Evolutionary conservation across 2,888 invertebrate species (phyloP), one percentile per base, ranked within the genome.

Genomic region (Schrankia costaestrigalis): DNA sequence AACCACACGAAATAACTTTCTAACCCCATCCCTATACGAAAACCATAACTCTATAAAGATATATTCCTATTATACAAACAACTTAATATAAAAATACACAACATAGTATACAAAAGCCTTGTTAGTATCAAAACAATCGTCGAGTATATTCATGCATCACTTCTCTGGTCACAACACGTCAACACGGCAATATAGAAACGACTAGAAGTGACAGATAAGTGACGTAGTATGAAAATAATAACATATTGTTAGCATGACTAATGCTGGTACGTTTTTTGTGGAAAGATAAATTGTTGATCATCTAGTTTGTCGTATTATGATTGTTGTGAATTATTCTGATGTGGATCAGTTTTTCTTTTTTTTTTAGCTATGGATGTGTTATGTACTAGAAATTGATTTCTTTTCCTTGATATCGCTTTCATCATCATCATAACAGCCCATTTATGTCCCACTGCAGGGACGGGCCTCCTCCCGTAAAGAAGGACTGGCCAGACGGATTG

Each of bases 91-190:
- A 27, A 37, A 26, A 36, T 23, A 28, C 7, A 22, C 17, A 30
- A 8, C 9, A 32, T 23, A 27, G 18, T 30, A 35, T 18, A 57
- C 43, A 47, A 54, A 42, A 46, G 33, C 38, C 25, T 44, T 45
- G 49, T 56, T 56, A 53, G 37, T 35, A 48, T 31, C 33, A 57
- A 51, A 54, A 59, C 56, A 62, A 63, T 60, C 49, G 52, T 33
- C 42, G 41, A 45, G 53, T 38, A 56, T 57, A 48, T 57, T 48
- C 65, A 67, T 71, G 65, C 61, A 66, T 66, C 69, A 63, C 58
- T 55, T 24, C 41, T 35, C 22, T 54, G 67, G 71, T 65, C 68
- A 68, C 64, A 69, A 68, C 67, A 71, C 56, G 69, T 71, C 74
- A 73, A 71, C 72, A 71, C 55, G 65, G 64, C 71, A 69, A 71